Evolutionary conservation across 2,797 vertebrate species (phyloP).

Genomic region (Spea hammondii): DNA sequence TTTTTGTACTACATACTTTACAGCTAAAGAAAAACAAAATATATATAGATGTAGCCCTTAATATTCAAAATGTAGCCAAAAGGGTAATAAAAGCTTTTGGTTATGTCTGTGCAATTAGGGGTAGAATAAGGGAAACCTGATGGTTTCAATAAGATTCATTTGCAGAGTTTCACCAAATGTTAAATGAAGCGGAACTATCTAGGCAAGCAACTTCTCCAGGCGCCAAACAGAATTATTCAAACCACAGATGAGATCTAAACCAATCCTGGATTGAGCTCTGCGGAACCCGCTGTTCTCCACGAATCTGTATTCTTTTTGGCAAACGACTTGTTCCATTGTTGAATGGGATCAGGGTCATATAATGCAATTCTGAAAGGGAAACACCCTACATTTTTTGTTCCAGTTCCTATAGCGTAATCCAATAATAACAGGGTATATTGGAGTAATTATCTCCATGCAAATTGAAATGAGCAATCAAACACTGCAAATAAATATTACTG

Average conservation of each 20-base stretch:
- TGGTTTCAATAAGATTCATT: not conserved
- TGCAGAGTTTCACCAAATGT: not conserved
- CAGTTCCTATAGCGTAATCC: not conserved
- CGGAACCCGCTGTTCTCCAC: not conserved
- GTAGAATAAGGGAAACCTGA: not conserved
- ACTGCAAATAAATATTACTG: not conserved
- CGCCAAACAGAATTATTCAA: no score
- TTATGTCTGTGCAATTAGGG: not conserved
- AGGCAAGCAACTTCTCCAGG: no score
- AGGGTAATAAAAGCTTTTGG: no score
- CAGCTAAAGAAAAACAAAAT: no score
- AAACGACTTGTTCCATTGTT: not conserved
- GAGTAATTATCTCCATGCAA: not conserved
- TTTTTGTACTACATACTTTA: no score
- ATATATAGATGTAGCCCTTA: no score
- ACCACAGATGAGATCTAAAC: no score
- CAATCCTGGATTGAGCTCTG: not conserved
- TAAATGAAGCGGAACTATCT: not conserved
- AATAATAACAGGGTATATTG: not conserved
- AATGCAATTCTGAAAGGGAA: not conserved
- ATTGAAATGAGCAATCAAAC: not conserved
- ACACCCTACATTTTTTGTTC: not conserved
- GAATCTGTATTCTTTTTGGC: not conserved
- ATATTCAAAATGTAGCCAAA: no score
- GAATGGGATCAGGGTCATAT: not conserved